Evolutionary conservation across 2,797 vertebrate species (phyloP), one percentile per base, ranked within the genome.

Genomic region (Psittacula echo): DNA sequence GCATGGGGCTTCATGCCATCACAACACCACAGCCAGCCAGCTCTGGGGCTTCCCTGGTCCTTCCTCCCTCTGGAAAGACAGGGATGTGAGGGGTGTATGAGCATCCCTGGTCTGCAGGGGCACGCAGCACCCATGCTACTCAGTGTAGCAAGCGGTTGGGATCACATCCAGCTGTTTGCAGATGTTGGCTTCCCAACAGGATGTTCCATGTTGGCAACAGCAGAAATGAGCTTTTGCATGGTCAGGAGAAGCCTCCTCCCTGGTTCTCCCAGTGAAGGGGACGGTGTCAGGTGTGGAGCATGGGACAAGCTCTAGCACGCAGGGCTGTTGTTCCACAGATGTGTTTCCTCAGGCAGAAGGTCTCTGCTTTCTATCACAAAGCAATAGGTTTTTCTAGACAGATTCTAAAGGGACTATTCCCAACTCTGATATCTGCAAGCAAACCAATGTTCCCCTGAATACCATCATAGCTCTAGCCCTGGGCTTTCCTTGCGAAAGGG

Each of bases 351-450:
- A 2, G 2, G 48, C 93, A 93, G 96, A n/a, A 94, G 70, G 89
- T 34, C 54, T 73, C 32, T 45, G 30, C 80, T 94, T 92, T 90
- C 95, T 94, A 93, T n/a, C 86, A 73, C 80, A 90, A 96, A 97
- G 96, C 96, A 97, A 96, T 95, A 97, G 90, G 13, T 92, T 90
- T 95, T 62, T 56, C 88, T 83, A 82, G 74, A 68, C 74, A 82
- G 50, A 51, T 85, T 85, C 90, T 16, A 85, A 92, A 76, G 85
- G 73, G 85, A 84, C 34, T 67, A 37, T 64, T 95, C 67, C 80
- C 71, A 87, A 6, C 71, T 86, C 77, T 42, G 80, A 76, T 60
- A 70, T 37, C 84, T 82, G 67, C 85, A 93, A 83, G n/a, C 74
- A 88, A 88, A 47, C 47, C 83, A 86, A 10, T 44, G 67, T 70